Conservation (phyloP, 2,797 vertebrate species). For the Anas bahamensis region DNA sequence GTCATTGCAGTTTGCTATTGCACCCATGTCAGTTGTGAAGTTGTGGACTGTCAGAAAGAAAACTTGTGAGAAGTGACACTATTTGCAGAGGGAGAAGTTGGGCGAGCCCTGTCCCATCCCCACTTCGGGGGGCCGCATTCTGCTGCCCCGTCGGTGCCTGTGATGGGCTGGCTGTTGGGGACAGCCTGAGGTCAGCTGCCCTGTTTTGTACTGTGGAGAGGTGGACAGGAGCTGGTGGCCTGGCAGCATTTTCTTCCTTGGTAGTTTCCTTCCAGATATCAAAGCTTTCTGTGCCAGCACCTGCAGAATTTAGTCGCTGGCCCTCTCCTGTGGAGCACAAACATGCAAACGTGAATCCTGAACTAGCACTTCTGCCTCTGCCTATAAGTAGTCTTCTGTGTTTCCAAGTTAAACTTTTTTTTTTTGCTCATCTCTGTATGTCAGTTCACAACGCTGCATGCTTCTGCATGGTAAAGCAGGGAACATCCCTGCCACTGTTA, state of each 20-base stretch:
- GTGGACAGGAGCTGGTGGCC: background rate
- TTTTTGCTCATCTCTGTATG: background rate
- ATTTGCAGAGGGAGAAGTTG: background rate
- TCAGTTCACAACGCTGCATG: background rate
- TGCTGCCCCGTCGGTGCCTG: background rate
- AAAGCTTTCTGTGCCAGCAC: background rate
- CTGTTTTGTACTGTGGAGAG: background rate
- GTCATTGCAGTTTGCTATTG: background rate
- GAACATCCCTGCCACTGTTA: background rate
- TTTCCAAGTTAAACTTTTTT: background rate
- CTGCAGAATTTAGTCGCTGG: background rate
- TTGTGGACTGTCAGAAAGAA: background rate
- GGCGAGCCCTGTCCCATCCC: background rate
- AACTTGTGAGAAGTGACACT: background rate
- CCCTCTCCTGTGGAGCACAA: background rate
- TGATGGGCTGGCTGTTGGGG: rapidly evolving
- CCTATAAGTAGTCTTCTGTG: background rate
- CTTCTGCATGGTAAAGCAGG: background rate
- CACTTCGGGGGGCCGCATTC: background rate
- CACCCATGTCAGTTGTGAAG: background rate
- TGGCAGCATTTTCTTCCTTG: background rate
- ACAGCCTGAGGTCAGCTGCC: background rate
- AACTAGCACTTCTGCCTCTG: background rate
- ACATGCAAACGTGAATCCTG: background rate
- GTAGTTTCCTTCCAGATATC: background rate